Conservation (phyloP, 2,797 vertebrate genomes). For the Bradypodion pumilum region DNA sequence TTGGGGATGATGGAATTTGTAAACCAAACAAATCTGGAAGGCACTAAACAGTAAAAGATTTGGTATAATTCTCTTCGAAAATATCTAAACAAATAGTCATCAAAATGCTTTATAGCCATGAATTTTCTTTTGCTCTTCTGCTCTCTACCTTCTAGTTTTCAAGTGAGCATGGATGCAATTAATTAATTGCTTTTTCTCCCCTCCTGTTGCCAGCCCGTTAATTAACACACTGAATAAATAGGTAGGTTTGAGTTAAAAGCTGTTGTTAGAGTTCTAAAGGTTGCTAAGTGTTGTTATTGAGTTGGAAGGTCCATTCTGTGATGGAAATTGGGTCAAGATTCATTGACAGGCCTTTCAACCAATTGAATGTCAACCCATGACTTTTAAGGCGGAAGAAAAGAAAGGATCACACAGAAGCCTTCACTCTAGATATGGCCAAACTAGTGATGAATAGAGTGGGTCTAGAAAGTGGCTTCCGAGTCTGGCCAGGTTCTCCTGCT, state of each 20-base stretch:
- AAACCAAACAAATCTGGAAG: too few relatives aligned
- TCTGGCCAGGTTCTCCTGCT: too few relatives aligned
- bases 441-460: too few relatives aligned
- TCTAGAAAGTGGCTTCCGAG: too few relatives aligned
- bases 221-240: slow-evolving; percentile 69
- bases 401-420: background rate
- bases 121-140: slow-evolving; percentile 55
- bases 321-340: slow-evolving; percentile 47
- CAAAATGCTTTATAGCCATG: too few relatives aligned
- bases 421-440: too few relatives aligned
- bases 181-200: slow-evolving; percentile 66
- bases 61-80: too few relatives aligned
- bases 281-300: slow-evolving; percentile 48
- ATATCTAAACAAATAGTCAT: too few relatives aligned
- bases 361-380: slow-evolving; percentile 61
- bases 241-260: slow-evolving; percentile 63
- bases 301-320: background rate
- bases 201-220: slow-evolving; percentile 51
- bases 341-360: slow-evolving; percentile 59
- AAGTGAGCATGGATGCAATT: slow-evolving; percentile 62
- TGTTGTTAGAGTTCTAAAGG: slow-evolving; percentile 53
- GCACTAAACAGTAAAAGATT: too few relatives aligned
- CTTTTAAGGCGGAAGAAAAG: slow-evolving; percentile 38
- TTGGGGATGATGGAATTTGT: too few relatives aligned
- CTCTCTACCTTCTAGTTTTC: slow-evolving; percentile 39